Conservation (phyloP, 2,888 invertebrate genomes). For the Eupeodes latifasciatus region DNA sequence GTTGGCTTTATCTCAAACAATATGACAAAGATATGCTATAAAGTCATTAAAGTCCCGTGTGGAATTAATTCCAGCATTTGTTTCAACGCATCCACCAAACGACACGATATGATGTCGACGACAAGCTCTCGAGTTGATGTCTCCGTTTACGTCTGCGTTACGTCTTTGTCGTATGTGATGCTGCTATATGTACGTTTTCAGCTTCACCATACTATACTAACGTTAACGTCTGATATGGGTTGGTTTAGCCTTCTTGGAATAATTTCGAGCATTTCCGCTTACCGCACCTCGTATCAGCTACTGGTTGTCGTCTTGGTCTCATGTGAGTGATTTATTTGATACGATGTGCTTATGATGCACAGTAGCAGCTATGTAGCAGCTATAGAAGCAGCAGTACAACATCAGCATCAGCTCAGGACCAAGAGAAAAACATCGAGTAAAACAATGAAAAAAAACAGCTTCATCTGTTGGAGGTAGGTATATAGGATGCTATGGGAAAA, state of each 20-base stretch:
- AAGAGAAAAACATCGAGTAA: conserved; percentile 20
- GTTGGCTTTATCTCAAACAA: conserved; percentile 34
- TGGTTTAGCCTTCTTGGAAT: conserved; percentile 61
- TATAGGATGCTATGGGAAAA: background rate
- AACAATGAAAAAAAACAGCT: conserved; percentile 33
- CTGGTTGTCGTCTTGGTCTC: conserved; percentile 56
- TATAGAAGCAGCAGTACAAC: background rate
- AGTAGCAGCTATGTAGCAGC: conserved; percentile 43
- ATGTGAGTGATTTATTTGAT: conserved; percentile 75
- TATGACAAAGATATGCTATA: conserved; percentile 70
- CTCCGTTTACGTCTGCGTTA: background rate
- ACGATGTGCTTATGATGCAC: conserved; percentile 68
- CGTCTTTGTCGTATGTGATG: background rate
- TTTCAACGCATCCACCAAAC: conserved; percentile 73
- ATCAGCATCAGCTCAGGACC: background rate
- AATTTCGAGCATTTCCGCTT: conserved; percentile 73
- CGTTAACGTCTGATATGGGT: background rate
- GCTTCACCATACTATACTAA: background rate
- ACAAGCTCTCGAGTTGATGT: conserved; percentile 44
- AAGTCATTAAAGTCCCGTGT: conserved; percentile 74
- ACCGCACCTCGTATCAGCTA: conserved; percentile 45
- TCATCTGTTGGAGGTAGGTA: background rate
- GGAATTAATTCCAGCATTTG: conserved; percentile 77
- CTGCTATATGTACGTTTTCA: background rate
- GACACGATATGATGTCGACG: conserved; percentile 53